These are phyloP conservation scores for Lacanobia wlatinum DNA, from an alignment of 2,888 invertebrate genomes.

Conservation along the genomic window DNA sequence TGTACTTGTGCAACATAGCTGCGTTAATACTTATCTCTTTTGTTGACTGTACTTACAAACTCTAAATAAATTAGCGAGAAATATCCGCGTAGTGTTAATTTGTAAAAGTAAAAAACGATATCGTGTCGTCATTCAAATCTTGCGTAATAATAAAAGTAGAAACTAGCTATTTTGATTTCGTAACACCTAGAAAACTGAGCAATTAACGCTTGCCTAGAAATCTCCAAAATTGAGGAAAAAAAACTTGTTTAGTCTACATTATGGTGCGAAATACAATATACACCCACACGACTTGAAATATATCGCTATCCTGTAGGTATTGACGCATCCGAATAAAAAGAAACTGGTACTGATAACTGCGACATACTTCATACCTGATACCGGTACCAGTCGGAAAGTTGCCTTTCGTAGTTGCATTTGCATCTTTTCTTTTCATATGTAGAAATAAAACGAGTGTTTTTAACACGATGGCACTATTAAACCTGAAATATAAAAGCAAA, in stretches of 20 bases:
- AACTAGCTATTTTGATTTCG: constrained; percentile 27
- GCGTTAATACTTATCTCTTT: not conserved
- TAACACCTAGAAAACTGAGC: constrained; percentile 22
- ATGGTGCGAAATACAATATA: constrained; percentile 15
- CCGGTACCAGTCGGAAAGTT: constrained; percentile 50
- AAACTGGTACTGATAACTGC: constrained; percentile 54
- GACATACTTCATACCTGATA: constrained; percentile 58
- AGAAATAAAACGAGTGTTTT: constrained; percentile 31
- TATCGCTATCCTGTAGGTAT: constrained; percentile 30
- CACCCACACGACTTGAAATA: constrained; percentile 24
- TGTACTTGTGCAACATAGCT: not conserved
- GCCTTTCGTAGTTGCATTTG: constrained; percentile 44
- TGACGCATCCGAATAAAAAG: constrained; percentile 50
- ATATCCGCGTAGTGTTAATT: constrained; percentile 10
- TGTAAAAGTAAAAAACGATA: constrained; percentile 37
- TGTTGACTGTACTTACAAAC: not conserved
- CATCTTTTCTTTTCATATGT: constrained; percentile 42
- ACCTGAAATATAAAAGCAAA: not conserved
- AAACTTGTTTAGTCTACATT: not conserved
- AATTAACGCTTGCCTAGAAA: constrained; percentile 2
- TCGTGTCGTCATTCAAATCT: constrained; percentile 12
- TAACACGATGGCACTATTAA: constrained; percentile 8
- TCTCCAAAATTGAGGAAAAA: not conserved
- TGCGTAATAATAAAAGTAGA: constrained; percentile 25
- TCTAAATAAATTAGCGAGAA: not conserved